phyloP scores from a whole-genome alignment of 1,140 invertebrate species.

The Zaprionus taronus region DNA sequence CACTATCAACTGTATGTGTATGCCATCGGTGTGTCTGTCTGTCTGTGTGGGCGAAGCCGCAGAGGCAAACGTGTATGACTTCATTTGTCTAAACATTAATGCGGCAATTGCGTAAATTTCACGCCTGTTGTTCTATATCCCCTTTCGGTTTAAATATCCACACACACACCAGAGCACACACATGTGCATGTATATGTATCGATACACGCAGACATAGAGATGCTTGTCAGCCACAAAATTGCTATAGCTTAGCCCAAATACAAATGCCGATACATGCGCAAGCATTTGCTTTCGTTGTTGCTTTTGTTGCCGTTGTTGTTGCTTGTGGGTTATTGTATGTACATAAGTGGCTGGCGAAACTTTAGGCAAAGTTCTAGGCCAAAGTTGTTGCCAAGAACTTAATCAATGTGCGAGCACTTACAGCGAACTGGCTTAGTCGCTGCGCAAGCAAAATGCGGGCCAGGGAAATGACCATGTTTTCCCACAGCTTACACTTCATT shows the following conservation, averaged over 20 bases:
- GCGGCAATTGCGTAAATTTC: conserved; percentile 80
- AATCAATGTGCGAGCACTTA: conserved; percentile 73
- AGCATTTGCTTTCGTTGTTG: conserved; percentile 19
- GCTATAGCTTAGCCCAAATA: conserved; percentile 69
- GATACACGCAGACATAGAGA: background rate
- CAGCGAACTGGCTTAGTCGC: conserved; percentile 57
- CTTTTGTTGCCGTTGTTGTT: conserved; percentile 27
- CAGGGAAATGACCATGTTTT: conserved; percentile 21
- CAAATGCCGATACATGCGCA: conserved; percentile 68
- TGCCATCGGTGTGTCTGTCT: conserved; percentile 1
- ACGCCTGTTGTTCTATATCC: conserved; percentile 55
- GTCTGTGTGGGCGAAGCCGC: conserved; percentile 8
- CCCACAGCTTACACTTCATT: conserved; percentile 65
- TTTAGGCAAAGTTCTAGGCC: conserved; percentile 64
- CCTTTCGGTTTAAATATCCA: conserved; percentile 67
- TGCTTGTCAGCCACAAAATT: conserved; percentile 70
- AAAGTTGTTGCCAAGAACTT: conserved; percentile 53
- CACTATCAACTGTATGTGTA: background rate
- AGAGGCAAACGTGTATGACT: conserved; percentile 49
- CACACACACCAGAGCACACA: conserved; percentile 16
- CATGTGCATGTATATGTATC: background rate
- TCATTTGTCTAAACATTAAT: conserved; percentile 75
- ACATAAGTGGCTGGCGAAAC: conserved; percentile 73
- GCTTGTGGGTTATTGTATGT: conserved; percentile 47
- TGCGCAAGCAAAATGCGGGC: conserved; percentile 10